Conservation (phyloP, 2,888 invertebrate genomes). For the Papilio protenor region DNA sequence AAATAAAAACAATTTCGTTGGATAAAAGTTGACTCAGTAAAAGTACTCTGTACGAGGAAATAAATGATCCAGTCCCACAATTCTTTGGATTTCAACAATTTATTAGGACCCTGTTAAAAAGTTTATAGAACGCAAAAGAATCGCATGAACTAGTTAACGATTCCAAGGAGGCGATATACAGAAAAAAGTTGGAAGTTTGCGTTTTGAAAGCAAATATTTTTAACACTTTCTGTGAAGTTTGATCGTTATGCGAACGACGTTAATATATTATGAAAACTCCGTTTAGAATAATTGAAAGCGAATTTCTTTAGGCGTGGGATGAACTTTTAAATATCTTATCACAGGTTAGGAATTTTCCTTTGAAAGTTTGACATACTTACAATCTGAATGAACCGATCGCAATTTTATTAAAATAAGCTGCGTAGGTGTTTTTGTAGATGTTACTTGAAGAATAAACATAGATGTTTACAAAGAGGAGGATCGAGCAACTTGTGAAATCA, state of each 20-base stretch:
- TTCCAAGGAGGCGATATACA: slow-evolving; percentile 36
- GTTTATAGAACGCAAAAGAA: slow-evolving; percentile 34
- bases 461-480: no score
- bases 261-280: slow-evolving; percentile 32
- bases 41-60: slow-evolving; percentile 1
- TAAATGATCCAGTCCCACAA: background rate
- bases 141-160: slow-evolving; percentile 37
- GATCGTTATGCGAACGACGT: slow-evolving; percentile 37
- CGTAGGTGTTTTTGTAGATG: no score
- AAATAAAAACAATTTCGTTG: background rate
- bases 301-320: slow-evolving; percentile 20
- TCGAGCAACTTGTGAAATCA: no score
- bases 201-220: slow-evolving; percentile 42
- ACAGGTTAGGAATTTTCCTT: slow-evolving; percentile 7
- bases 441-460: no score
- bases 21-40: background rate
- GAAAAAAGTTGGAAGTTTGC: slow-evolving; percentile 42
- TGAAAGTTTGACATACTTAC: background rate
- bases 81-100: slow-evolving; percentile 14
- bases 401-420: background rate
- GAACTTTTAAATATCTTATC: slow-evolving; percentile 9
- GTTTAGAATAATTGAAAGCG: slow-evolving; percentile 20
- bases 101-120: slow-evolving; percentile 40
- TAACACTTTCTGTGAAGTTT: slow-evolving; percentile 41
- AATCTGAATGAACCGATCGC: background rate